phyloP scores from a whole-genome alignment of 2,888 invertebrate genomes.

The Drosophila anomalata region DNA sequence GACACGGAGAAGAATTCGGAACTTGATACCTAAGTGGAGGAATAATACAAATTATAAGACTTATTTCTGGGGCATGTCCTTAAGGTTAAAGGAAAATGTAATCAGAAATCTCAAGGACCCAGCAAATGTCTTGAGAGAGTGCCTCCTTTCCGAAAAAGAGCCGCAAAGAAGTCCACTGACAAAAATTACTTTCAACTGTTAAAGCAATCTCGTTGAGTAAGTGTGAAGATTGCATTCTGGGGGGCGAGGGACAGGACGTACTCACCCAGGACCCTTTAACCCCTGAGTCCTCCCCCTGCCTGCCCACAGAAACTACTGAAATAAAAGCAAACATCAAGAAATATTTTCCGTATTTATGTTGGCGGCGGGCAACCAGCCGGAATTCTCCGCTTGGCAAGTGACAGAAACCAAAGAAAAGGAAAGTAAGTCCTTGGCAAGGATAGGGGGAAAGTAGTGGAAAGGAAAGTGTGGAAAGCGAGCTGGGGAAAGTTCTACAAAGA shows the following conservation, averaged over 20 bases:
- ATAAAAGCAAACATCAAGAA: conserved; percentile 38
- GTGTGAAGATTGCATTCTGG: conserved; percentile 35
- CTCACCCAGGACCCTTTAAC: neutral
- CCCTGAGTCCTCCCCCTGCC: neutral
- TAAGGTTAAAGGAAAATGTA: neutral
- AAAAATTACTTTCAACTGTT: conserved; percentile 13
- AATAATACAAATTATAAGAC: neutral
- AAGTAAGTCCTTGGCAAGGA: conserved; percentile 9
- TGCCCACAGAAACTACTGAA: conserved; percentile 36
- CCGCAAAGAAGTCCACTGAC: conserved; percentile 20
- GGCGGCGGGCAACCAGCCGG: conserved; percentile 32
- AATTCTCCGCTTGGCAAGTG: conserved; percentile 22
- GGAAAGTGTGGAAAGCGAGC: conserved; percentile 14
- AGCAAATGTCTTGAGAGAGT: neutral
- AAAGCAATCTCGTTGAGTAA: conserved; percentile 29
- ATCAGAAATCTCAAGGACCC: conserved; percentile 20
- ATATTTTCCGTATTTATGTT: conserved; percentile 34
- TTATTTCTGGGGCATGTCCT: neutral
- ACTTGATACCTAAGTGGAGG: conserved; percentile 86
- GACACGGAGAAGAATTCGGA: conserved; percentile 90
- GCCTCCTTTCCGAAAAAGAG: conserved; percentile 14
- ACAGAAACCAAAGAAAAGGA: conserved; percentile 24
- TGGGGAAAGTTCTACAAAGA: conserved; percentile 24
- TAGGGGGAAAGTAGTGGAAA: conserved; percentile 3
- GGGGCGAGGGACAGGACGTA: neutral